These are phyloP conservation scores for Drosophila gunungcola DNA, from an alignment of 1,140 invertebrate genomes.

Conservation along the genomic window DNA sequence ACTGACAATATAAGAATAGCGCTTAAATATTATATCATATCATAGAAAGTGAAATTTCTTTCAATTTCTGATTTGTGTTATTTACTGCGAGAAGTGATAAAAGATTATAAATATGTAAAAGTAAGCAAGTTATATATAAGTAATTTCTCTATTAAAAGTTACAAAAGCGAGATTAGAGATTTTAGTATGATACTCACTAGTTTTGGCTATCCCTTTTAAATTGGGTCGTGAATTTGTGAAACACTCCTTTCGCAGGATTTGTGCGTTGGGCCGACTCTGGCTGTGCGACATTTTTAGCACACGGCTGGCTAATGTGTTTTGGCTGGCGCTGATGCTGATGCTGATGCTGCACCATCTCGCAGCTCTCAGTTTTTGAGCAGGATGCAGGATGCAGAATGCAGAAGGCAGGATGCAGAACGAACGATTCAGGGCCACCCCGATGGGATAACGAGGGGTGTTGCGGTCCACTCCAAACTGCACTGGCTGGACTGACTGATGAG, in stretches of 20 bases:
- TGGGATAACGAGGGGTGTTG: constrained; percentile 26
- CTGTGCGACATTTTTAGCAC: constrained; percentile 68
- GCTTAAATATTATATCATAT: too few relatives aligned
- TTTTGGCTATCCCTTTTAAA: neutral
- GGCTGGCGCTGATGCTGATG: constrained; percentile 45
- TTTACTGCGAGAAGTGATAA: too few relatives aligned
- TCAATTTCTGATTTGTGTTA: too few relatives aligned
- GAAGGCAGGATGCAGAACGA: constrained; percentile 2
- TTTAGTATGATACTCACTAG: neutral
- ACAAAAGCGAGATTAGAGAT: too few relatives aligned
- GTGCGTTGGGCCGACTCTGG: constrained; percentile 44
- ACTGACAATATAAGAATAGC: too few relatives aligned
- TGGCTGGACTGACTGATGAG: constrained; percentile 36
- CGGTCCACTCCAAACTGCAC: constrained; percentile 22
- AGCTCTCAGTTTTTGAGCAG: constrained; percentile 11
- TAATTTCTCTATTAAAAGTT: too few relatives aligned
- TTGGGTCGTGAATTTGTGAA: neutral
- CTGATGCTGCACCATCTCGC: constrained; percentile 35
- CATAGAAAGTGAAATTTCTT: too few relatives aligned
- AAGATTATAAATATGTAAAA: too few relatives aligned
- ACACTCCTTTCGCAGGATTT: constrained; percentile 12
- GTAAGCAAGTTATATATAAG: too few relatives aligned
- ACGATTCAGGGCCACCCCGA: neutral
- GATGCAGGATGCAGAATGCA: constrained; percentile 11
- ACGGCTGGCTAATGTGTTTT: constrained; percentile 74